Evolutionary conservation across 2,888 invertebrate genomes (phyloP), one percentile per base, ranked within the genome.

Genomic region (Scaptomyza tumidula): DNA sequence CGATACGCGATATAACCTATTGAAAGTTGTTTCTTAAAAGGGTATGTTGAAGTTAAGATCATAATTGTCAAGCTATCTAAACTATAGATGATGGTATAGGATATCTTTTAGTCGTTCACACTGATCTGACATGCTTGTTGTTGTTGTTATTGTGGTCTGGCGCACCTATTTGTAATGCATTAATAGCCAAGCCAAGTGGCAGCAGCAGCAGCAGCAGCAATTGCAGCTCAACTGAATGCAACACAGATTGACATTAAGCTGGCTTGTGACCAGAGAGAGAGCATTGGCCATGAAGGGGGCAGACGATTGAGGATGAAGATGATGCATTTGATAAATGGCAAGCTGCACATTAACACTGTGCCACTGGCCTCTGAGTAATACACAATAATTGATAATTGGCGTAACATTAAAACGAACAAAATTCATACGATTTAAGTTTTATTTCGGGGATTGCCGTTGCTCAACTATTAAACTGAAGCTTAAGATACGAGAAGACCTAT

Each of bases 131-230:
- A n/a, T 35, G 37, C 11, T 19, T 19, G 19, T 27, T 27, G 27
- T 27, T 63, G 52, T 49, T 63, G 62, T 50, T 61, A 63, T 37
- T 60, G 68, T 73, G 66, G 78, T 80, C 74, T 82, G 87, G 82
- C 87, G 76, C 82, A 87, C 85, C 83, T 87, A 83, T 87, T 83
- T 83, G 87, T 83, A 87, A 85, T 75, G 86, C 80, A 86, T 83
- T 88, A 88, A 85, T 82, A 83, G 78, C 72, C 59, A 6, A 76
- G 67, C 57, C 56, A 65, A 69, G 63, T 67, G 63, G 54, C 64
- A 58, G 59, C 64, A 67, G 58, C 64, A 76, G 62, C 63, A 63
- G 58, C 73, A n/a, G 54, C 64, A 58, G 59, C 64, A 67, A 60
- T 64, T 78, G 62, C 63, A 63, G 58, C 73, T 64, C 64, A 76